A percentile compares a stretch with the other conserved stretches of the same genome.
phyloP scores from a whole-genome alignment of 2,113 vertebrate genomes.

The Pseudopodoces humilis region DNA sequence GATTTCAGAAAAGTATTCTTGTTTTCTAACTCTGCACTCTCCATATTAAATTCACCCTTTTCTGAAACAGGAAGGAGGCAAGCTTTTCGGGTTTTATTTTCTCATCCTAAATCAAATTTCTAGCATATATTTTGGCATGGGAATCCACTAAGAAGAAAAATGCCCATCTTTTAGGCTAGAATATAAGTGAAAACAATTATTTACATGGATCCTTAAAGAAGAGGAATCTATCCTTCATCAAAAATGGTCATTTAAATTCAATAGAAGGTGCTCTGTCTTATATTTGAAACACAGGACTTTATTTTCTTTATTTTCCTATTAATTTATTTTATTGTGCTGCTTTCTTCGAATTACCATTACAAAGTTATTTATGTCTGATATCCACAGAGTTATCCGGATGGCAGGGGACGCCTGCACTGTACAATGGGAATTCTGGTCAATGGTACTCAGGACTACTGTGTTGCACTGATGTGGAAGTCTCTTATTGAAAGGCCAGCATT shows the following conservation, averaged over 20 bases:
- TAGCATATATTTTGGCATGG: neutral
- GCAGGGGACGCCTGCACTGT: neutral
- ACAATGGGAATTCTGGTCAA: neutral
- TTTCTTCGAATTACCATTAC: neutral
- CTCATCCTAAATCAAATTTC: constrained; percentile 43
- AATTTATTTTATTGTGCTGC: neutral
- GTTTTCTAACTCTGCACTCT: constrained; percentile 7
- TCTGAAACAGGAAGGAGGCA: constrained; percentile 48
- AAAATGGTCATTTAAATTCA: neutral
- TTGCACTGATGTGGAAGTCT: neutral
- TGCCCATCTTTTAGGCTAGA: neutral
- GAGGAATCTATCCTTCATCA: neutral
- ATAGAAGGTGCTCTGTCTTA: neutral
- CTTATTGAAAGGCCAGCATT: neutral
- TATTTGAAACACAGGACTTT: neutral
- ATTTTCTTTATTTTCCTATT: neutral
- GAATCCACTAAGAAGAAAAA: neutral
- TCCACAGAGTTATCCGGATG: neutral
- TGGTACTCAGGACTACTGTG: neutral
- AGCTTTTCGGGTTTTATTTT: constrained; percentile 36
- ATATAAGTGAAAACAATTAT: neutral
- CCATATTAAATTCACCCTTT: constrained; percentile 43
- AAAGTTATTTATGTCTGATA: neutral
- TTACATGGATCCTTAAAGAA: neutral
- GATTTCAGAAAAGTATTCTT: constrained; percentile 54